Conservation (phyloP, 2,888 invertebrate genomes). For the Nomada hirtipes region DNA sequence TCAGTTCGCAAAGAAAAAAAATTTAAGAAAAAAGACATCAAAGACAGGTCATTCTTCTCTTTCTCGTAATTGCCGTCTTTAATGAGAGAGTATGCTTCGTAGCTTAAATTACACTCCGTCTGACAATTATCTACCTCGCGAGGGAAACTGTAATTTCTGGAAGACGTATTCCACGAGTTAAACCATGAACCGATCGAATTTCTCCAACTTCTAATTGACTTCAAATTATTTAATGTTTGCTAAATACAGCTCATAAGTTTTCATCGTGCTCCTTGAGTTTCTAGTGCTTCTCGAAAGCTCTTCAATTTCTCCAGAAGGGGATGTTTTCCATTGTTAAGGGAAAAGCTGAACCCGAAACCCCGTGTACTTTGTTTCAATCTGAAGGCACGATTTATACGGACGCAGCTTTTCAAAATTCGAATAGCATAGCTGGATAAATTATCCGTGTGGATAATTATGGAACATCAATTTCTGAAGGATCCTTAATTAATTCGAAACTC, state of each 20-base stretch:
- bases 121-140: constrained; percentile 39
- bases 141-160: background rate
- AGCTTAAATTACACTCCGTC: too few species aligned
- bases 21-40: too few species aligned
- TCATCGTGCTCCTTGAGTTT: background rate
- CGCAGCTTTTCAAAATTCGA: background rate
- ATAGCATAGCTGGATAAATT: background rate
- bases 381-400: background rate
- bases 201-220: background rate
- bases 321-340: constrained; percentile 6
- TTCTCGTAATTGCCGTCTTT: too few species aligned
- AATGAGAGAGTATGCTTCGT: too few species aligned
- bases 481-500: background rate
- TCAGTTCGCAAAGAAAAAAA: too few species aligned
- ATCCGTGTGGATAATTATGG: too few species aligned
- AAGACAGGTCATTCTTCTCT: too few species aligned
- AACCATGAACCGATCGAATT: background rate
- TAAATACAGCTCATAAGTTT: background rate
- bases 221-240: background rate
- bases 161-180: too few species aligned
- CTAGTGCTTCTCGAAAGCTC: background rate
- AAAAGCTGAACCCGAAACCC: background rate
- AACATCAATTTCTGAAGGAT: too few species aligned
- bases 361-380: background rate
- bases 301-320: background rate